phyloP scores from a whole-genome alignment of 2,113 vertebrate species.

The Rhinolophus ferrumequinum region DNA sequence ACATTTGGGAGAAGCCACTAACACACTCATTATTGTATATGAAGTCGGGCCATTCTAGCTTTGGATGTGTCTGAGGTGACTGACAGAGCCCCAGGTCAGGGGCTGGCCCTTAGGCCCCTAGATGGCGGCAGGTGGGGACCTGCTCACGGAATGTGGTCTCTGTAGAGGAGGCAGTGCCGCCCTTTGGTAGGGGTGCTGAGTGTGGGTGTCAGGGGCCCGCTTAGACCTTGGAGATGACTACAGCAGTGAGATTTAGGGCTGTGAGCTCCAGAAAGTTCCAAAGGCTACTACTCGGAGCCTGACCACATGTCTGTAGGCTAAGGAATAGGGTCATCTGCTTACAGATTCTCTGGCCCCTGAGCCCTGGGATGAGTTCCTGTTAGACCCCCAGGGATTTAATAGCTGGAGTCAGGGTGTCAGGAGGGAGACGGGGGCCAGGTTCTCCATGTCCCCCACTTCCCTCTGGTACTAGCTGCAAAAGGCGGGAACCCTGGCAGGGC shows the following conservation, averaged over 20 bases:
- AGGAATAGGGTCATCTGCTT: background rate
- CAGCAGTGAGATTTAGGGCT: background rate
- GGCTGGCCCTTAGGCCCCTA: background rate
- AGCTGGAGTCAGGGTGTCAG: background rate
- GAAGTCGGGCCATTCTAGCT: background rate
- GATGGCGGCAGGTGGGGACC: too few species aligned
- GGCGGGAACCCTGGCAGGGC: background rate
- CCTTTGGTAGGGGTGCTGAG: background rate
- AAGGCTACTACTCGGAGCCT: background rate
- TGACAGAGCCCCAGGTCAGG: accelerated
- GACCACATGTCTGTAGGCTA: background rate
- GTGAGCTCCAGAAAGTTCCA: background rate
- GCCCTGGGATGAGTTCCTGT: background rate
- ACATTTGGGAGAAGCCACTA: background rate
- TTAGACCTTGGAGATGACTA: background rate
- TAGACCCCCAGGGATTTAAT: background rate
- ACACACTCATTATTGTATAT: accelerated
- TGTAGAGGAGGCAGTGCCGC: background rate
- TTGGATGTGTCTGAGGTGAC: too few species aligned
- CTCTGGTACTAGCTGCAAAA: background rate
- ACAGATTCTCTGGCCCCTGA: too few species aligned
- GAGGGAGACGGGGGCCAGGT: background rate
- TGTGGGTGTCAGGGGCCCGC: background rate
- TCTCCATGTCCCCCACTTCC: accelerated
- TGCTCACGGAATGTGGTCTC: background rate